Evolutionary conservation across 2,888 invertebrate species (phyloP).

Genomic region (Drymonia ruficornis): DNA sequence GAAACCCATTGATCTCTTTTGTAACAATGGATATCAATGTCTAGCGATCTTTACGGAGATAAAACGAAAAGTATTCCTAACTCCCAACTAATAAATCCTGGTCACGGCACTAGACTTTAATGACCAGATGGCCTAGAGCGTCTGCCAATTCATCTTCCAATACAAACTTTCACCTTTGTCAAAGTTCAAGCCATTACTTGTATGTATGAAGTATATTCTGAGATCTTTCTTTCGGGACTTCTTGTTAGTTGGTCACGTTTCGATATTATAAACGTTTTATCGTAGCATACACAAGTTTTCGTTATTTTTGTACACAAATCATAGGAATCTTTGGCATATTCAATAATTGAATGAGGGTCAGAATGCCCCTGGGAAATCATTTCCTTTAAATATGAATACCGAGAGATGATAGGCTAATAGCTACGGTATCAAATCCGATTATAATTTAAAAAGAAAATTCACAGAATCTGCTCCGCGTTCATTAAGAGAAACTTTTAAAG

Average conservation of each 20-base stretch:
- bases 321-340: neutral
- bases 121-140: neutral
- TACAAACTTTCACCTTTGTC: conserved; percentile 2
- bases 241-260: neutral
- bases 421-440: neutral
- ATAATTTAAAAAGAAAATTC: neutral
- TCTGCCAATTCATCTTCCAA: neutral
- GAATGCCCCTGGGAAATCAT: neutral
- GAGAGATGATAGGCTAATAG: neutral
- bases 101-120: neutral
- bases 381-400: neutral
- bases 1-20: no score
- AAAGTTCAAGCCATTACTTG: neutral
- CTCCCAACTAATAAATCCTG: conserved; percentile 1
- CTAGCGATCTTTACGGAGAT: neutral
- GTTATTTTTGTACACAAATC: neutral
- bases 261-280: neutral
- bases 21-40: neutral
- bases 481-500: neutral
- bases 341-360: neutral
- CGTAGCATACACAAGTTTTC: neutral
- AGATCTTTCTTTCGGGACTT: neutral
- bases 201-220: neutral
- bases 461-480: neutral
- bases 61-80: neutral